Percentiles rank a stretch among this genome's conserved stretches.
phyloP scores from a whole-genome alignment of 2,888 invertebrate genomes.

The Osmoderma eremita region DNA sequence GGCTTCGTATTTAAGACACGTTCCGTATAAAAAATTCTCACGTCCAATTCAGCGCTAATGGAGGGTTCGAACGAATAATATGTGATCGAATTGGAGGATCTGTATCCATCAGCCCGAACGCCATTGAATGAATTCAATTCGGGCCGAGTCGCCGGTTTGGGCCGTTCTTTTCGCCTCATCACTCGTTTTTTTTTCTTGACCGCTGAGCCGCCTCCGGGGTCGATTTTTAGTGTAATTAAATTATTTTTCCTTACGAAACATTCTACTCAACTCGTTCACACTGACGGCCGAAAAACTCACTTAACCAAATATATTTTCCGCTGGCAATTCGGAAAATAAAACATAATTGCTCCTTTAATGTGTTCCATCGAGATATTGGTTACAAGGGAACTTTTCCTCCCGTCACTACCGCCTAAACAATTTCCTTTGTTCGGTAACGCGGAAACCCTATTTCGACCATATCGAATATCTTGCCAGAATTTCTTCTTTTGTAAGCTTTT shows the following conservation, averaged over 20 bases:
- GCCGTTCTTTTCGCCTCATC: background rate
- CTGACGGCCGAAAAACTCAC: constrained; percentile 9
- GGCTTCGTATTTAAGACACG: constrained; percentile 29
- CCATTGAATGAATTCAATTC: constrained; percentile 27
- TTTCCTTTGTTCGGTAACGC: no score
- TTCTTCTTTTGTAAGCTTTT: no score
- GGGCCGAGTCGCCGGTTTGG: background rate
- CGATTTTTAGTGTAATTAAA: constrained; percentile 32
- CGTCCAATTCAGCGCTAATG: constrained; percentile 39
- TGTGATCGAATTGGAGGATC: constrained; percentile 39
- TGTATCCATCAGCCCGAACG: constrained; percentile 34
- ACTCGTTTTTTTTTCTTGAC: constrained; percentile 10
- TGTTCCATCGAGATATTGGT: background rate
- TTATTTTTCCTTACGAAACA: constrained; percentile 33
- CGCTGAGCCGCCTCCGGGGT: background rate
- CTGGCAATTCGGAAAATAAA: constrained; percentile 13
- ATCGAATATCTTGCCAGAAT: no score
- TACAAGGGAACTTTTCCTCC: background rate
- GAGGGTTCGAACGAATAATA: constrained; percentile 40
- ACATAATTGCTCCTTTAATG: constrained; percentile 27
- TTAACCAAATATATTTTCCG: constrained; percentile 4
- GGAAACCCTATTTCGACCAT: no score
- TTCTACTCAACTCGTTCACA: constrained; percentile 12
- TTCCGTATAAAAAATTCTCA: constrained; percentile 38
- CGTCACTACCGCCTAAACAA: no score